Base-by-base conservation (phyloP, 2,888 invertebrate genomes). In the Melikaiella ostensackeni region DNA sequence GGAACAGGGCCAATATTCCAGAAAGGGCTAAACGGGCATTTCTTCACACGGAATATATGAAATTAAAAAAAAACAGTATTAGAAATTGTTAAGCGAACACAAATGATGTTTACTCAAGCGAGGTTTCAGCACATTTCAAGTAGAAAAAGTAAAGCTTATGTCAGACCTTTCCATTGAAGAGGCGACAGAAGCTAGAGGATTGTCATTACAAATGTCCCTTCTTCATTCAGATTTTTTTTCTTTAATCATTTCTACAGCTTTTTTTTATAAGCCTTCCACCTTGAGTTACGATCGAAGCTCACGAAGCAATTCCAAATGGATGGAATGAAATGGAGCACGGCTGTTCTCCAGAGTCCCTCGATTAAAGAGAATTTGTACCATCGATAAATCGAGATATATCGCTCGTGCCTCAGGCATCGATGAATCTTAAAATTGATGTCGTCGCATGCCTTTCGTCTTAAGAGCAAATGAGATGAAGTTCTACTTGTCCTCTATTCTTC, bases 281-380 rank as follows among this genome's bases (percentile, higher is more conserved):
- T 79, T 79, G 79, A 79, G 79, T 76, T 79, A 78, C 80, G 77
- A 76, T 77, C 77, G 75, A 79, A 80, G 81, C 76, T 81, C 76
- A 79, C 79, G 75, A 79, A 57, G 42, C 77, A 79, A 57, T 78
- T 79, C 77, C 64, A 75, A 74, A 66, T 74, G 61, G 78, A 75
- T 38, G 64, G 42, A 77, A 79, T 78, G 77, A 75, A 80, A 80
- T 79, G 75, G 80, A 77, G 50, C 70, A 50, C 9, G 70, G 19
- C 70, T 70, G 70, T 30, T 55, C 30, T 33, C 50, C 6, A 30
- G 70, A 70, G 70, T 33, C 70, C 50, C 50, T 70, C 70, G 46
- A 70, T 70, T 70, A 70, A 70, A 33, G 70, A 30, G 27, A 70
- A 33, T 1, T 46, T 55, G 46, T 50, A 70, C 50, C 30, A 30